Conservation (phyloP, 1,140 invertebrate genomes). For the Polypedilum pembai region DNA sequence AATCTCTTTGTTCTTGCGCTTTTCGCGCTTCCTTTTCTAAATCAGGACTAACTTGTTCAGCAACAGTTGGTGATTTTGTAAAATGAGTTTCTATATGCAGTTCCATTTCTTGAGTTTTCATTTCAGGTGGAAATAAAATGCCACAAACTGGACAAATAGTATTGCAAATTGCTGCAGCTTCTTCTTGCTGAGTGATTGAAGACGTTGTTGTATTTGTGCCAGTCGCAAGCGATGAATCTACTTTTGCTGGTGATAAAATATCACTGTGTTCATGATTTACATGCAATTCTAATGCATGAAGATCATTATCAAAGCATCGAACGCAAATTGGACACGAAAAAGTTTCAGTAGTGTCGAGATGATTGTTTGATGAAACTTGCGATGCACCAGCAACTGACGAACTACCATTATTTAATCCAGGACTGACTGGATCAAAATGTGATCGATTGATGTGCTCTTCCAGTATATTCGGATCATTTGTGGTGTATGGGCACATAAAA, state of each 20-base stretch:
- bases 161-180: constrained; percentile 13
- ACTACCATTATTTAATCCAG: constrained; percentile 42
- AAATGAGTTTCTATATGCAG: constrained; percentile 64
- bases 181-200: background rate
- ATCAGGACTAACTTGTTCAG: constrained; percentile 34
- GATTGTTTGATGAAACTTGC: constrained; percentile 31
- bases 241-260: constrained; percentile 47
- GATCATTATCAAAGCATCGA: constrained; percentile 58
- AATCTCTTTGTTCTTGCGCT: constrained; percentile 68
- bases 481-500: constrained; percentile 71
- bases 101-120: constrained; percentile 32
- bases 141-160: constrained; percentile 47
- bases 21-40: constrained; percentile 62
- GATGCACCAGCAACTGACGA: constrained; percentile 27
- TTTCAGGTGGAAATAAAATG: constrained; percentile 25
- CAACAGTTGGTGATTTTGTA: constrained; percentile 36
- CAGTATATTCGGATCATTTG: constrained; percentile 61
- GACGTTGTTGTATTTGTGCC: background rate
- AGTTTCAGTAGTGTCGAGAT: constrained; percentile 24
- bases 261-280: constrained; percentile 73
- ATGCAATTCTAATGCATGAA: constrained; percentile 70
- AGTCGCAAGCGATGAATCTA: constrained; percentile 20
- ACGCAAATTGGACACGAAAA: constrained; percentile 64
- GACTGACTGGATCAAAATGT: constrained; percentile 80
- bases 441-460: constrained; percentile 77